Conservation (phyloP, 2,888 invertebrate species). For the Lottia gigantea region DNA sequence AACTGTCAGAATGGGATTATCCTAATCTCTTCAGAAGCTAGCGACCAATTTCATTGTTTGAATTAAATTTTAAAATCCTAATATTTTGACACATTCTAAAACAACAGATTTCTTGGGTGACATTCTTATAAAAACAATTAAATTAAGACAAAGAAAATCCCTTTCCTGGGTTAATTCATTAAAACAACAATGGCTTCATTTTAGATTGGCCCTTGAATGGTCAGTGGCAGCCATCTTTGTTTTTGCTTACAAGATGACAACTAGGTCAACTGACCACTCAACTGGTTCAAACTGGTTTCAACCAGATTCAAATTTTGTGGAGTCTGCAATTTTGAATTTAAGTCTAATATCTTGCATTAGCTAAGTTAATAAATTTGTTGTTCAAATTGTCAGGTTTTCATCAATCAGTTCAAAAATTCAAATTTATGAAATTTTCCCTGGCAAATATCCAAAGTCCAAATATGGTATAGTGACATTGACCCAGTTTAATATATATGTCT, state of each 20-base stretch:
- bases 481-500: too few species aligned
- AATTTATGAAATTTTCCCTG: too few species aligned
- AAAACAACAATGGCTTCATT: not conserved
- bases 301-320: not conserved
- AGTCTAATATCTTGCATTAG: not conserved
- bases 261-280: slow-evolving; percentile 2
- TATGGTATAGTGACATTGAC: too few species aligned
- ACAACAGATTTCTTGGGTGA: not conserved
- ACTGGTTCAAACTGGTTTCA: not conserved
- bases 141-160: not conserved
- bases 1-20: too few species aligned
- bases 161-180: not conserved
- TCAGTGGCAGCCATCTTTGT: not conserved
- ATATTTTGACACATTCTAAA: not conserved
- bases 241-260: not conserved
- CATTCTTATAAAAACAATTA: not conserved
- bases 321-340: too few species aligned
- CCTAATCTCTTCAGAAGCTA: too few species aligned
- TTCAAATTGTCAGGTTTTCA: too few species aligned
- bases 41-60: too few species aligned
- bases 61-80: too few species aligned
- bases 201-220: too few species aligned
- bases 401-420: too few species aligned
- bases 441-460: too few species aligned
- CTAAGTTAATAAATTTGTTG: not conserved